Evolutionary conservation across 2,113 vertebrate genomes (phyloP), one percentile per base, ranked within the genome.

Genomic region (Gambusia holbrooki): DNA sequence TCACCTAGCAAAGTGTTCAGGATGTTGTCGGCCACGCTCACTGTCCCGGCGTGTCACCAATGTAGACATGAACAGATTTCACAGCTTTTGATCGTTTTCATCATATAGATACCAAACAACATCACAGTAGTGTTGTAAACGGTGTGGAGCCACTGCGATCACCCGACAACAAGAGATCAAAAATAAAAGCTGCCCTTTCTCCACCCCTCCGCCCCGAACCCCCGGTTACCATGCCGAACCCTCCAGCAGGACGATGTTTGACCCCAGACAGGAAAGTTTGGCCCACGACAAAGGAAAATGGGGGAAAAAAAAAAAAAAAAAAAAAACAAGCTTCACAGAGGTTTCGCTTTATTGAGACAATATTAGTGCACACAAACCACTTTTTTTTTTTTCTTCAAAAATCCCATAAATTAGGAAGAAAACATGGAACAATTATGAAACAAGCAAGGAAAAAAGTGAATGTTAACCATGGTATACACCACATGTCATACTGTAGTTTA

Each of bases 291-390:
- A 74, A 74, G 68, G 68, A 7, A 73, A 74, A 81, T 79, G 51
- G 35, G 35, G 35, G 35, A 10, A 11, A 9, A 19, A 10, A 11
- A 11, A 35, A 19, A 10, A 11, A 11, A 35, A 35, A 35, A 40
- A 62, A 80, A 83, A 77, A 69, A 87, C 77, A 92, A 92, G 85
- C 87, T 87, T 93, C 92, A 93, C 91, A 92, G 88, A 88, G 83
- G 87, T 89, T 88, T 90, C 88, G 85, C 87, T 89, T 94, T 89
- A 89, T 90, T 88, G 80, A 89, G 79, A 93, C 89, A 83, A 91
- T 88, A 89, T 94, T 92, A 92, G 91, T 91, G 87, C 87, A 92
- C 91, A 93, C 87, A 94, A 92, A 89, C 87, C 84, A 88, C 80
- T 88, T 90, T 87, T 83, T 32, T 83, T 32, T 32, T 32, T 81